These are phyloP conservation scores for Teleogryllus oceanicus DNA, from an alignment of 2,888 invertebrate genomes.

Conservation along the genomic window DNA sequence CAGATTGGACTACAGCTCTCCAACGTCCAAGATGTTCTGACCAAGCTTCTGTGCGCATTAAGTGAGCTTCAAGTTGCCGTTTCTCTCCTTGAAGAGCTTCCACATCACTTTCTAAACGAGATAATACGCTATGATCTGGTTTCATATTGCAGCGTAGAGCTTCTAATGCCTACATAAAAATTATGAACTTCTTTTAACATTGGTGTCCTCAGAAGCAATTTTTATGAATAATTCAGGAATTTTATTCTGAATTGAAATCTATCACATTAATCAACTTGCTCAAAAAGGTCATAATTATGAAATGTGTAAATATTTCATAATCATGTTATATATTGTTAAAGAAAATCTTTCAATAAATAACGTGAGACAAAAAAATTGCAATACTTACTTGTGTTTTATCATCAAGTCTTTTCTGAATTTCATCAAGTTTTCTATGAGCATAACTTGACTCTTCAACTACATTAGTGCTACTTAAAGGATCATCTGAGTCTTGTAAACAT, in stretches of 20 bases:
- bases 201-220: no score
- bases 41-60: conserved; percentile 84
- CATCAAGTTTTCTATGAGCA: background rate
- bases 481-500: background rate
- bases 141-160: conserved; percentile 78
- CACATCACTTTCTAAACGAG: conserved; percentile 77
- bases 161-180: conserved; percentile 58
- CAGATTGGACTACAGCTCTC: conserved; percentile 80
- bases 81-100: conserved; percentile 78
- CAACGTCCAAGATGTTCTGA: conserved; percentile 84
- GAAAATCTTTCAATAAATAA: no score
- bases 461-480: background rate
- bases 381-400: conserved; percentile 3
- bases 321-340: no score
- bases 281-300: no score
- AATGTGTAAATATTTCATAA: no score
- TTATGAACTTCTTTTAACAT: background rate
- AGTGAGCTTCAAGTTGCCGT: conserved; percentile 75
- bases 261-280: no score
- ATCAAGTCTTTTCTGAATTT: background rate
- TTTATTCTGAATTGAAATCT: no score
- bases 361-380: no score
- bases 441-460: background rate
- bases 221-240: no score
- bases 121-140: conserved; percentile 75